Percentiles rank a stretch among this genome's conserved stretches.
Conservation (phyloP, 1,140 invertebrate species). For the Temnothorax curvispinosus region DNA sequence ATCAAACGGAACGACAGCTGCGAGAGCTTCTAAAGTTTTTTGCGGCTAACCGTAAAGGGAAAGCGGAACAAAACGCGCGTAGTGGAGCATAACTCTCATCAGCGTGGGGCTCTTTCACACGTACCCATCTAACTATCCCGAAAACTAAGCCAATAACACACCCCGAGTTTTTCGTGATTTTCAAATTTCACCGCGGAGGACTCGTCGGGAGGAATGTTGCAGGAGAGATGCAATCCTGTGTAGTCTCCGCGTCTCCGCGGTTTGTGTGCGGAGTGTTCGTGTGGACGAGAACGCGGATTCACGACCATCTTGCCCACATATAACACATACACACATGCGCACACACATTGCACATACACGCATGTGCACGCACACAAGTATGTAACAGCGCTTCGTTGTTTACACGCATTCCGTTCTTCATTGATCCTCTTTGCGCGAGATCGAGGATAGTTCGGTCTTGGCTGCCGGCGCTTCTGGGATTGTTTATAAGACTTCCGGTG, state of each 20-base stretch:
- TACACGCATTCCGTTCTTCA: constrained; percentile 75
- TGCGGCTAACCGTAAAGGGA: not conserved
- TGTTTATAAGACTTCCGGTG: constrained; percentile 81
- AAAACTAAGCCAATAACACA: constrained; percentile 51
- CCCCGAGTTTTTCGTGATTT: constrained; percentile 45
- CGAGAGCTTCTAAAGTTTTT: constrained; percentile 31
- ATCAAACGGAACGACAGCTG: not conserved
- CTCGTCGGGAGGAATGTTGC: constrained; percentile 1
- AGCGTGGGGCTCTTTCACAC: not conserved
- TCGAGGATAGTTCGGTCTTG: constrained; percentile 54
- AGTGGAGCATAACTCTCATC: constrained; percentile 17
- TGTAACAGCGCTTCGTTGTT: constrained; percentile 64
- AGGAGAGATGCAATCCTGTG: not conserved
- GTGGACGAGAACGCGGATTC: not conserved
- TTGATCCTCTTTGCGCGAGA: constrained; percentile 74
- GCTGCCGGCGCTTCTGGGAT: constrained; percentile 75
- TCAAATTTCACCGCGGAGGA: constrained; percentile 33
- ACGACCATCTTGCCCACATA: not conserved
- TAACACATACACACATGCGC: not conserved
- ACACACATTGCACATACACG: no score
- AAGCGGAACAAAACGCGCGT: not conserved
- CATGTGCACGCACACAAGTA: not conserved
- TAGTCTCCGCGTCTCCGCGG: not conserved
- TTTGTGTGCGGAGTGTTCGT: not conserved
- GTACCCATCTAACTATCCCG: constrained; percentile 4